Evolutionary conservation across 2,797 vertebrate species (phyloP), one percentile per base, ranked within the genome.

Genomic region (Fistularia tabacaria): DNA sequence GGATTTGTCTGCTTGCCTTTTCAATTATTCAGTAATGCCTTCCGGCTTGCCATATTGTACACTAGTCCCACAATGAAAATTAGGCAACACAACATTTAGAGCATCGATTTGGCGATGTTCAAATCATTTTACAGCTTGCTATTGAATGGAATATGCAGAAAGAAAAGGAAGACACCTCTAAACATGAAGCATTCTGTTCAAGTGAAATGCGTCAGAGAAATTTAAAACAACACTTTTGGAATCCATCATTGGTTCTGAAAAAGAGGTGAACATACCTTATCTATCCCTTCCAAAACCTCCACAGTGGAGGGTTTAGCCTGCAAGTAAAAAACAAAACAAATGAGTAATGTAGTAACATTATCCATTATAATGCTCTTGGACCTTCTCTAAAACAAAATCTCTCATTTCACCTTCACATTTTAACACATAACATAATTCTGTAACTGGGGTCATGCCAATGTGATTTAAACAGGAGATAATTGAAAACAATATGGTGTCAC

Each of bases 301-400:
- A 98, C 91, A 58, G 96, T 99, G 62, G 96, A 95, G 68, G 92
- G 92, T 78, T 98, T 98, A 68, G 92, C 80, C 96, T 99, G 91
- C 69, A 76, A 73, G 37, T 12, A 11, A 64, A 50, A 67, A 47
- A 52, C 58, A 6, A 71, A 7, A 46, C 3, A 46, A 14, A 54
- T 25, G 25, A 25, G 25, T 25, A 25, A 14, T 15, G 10, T 44
- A 38, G 49, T n/a, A 0, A 46, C 25, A 1, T 50, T 3, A 13
- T 51, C 39, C 56, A 39, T 7, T 12, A 58, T 14, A 57, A 49
- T 12, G 63, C 56, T 5, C 25, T 3, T 25, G 25, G 3, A 57
- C 61, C 44, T 37, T 73, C 14, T 8, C 14, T 0, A 40, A 10
- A 8, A 10, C 8, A 40, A 40, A n/a, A 69, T 48, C 71, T 75